Conservation (phyloP, 2,888 invertebrate genomes). For the Zaprionus bogoriensis region DNA sequence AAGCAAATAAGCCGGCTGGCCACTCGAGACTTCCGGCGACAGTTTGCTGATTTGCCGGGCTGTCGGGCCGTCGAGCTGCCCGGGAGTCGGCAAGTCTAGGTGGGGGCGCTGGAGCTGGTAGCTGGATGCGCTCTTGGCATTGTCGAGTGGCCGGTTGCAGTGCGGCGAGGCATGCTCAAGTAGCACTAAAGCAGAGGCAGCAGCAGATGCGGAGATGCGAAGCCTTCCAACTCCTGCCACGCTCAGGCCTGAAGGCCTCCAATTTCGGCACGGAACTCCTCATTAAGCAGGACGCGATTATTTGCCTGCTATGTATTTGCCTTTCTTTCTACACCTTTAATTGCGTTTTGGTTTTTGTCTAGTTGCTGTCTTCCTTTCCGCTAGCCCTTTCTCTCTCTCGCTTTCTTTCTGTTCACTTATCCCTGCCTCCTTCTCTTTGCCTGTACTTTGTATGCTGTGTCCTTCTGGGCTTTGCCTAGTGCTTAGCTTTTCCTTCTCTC, state of each 20-base stretch:
- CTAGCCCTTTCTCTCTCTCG: too few relatives aligned
- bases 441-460: constrained; percentile 1
- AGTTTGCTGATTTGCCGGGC: constrained; percentile 16
- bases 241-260: too few relatives aligned
- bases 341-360: constrained; percentile 50
- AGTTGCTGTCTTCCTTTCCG: constrained; percentile 6
- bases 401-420: too few relatives aligned
- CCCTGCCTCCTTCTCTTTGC: neutral
- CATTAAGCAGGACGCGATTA: constrained; percentile 33
- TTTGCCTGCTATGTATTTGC: constrained; percentile 35
- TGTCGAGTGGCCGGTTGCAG: constrained; percentile 36
- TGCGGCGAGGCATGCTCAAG: constrained; percentile 29
- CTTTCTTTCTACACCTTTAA: constrained; percentile 39
- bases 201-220: too few relatives aligned
- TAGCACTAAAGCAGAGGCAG: constrained; percentile 8
- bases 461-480: constrained; percentile 38
- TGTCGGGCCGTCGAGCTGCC: too few relatives aligned
- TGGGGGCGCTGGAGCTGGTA: too few relatives aligned
- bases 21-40: constrained; percentile 38
- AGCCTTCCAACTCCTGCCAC: too few relatives aligned
- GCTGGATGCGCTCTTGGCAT: constrained; percentile 23
- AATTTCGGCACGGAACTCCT: constrained; percentile 9
- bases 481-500: too few relatives aligned
- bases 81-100: too few relatives aligned
- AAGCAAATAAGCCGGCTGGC: constrained; percentile 21